Percentiles rank a stretch among this genome's conserved stretches.
These are phyloP conservation scores for Tryphoninae sp. DNA, from an alignment of 2,888 invertebrate genomes.

Conservation along the genomic window DNA sequence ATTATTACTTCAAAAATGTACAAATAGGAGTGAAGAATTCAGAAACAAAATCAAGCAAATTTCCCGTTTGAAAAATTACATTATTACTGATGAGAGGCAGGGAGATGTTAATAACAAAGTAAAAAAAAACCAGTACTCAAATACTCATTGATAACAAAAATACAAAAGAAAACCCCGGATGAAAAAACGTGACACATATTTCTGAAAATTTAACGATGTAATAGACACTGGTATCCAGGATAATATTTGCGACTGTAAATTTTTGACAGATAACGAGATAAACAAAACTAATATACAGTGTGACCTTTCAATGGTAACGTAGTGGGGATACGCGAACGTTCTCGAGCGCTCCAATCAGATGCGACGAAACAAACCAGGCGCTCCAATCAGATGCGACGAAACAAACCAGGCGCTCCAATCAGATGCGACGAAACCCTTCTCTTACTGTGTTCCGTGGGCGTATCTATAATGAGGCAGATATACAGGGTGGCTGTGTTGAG, in stretches of 20 bases:
- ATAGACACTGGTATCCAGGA: constrained; percentile 26
- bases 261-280: constrained; percentile 21
- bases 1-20: background rate
- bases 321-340: no score
- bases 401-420: no score
- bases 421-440: no score
- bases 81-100: background rate
- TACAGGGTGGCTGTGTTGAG: no score
- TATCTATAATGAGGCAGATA: no score
- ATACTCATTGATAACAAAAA: constrained; percentile 23
- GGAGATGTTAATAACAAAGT: background rate
- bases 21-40: background rate
- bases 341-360: no score
- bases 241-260: constrained; percentile 24
- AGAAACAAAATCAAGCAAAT: constrained; percentile 4
- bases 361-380: no score
- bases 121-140: constrained; percentile 30
- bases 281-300: constrained; percentile 4
- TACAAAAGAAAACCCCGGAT: background rate
- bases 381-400: no score
- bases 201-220: constrained; percentile 14
- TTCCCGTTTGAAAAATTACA: constrained; percentile 1
- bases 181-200: constrained; percentile 2
- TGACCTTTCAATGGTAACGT: no score
- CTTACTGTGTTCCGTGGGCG: no score